A percentile compares a stretch with the other conserved stretches of the same genome.
Conservation (phyloP, 2,888 invertebrate species). For the Perithous albicinctus region DNA sequence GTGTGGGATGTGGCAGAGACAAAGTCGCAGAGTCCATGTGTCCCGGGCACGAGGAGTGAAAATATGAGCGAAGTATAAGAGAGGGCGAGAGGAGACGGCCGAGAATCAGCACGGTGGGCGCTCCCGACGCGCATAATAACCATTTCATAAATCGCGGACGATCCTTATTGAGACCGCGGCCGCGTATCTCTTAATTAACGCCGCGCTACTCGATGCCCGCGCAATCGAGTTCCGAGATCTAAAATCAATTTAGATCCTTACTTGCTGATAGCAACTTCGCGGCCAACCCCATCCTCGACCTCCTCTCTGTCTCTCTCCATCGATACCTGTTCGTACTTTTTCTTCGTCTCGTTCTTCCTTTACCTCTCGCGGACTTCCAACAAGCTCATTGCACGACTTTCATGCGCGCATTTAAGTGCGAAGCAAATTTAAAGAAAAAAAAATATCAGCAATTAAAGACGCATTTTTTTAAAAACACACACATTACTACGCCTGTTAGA, state of each 20-base stretch:
- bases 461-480: no score
- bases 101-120: conserved; percentile 33
- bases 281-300: conserved; percentile 51
- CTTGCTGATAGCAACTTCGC: conserved; percentile 72
- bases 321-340: conserved; percentile 28
- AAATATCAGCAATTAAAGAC: no score
- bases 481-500: no score
- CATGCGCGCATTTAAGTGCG: no score
- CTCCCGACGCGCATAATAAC: conserved; percentile 59
- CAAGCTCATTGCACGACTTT: neutral
- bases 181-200: conserved; percentile 79
- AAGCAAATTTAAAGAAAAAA: no score
- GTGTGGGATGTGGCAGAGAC: conserved; percentile 5
- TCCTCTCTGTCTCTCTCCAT: conserved; percentile 31
- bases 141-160: conserved; percentile 72
- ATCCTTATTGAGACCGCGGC: conserved; percentile 77
- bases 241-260: conserved; percentile 80
- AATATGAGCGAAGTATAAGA: conserved; percentile 21
- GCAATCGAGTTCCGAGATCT: conserved; percentile 78
- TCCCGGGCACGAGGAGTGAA: conserved; percentile 11
- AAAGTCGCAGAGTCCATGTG: neutral
- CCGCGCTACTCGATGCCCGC: conserved; percentile 74
- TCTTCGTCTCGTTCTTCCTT: conserved; percentile 17
- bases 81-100: conserved; percentile 10
- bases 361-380: neutral